Evolutionary conservation across 2,888 invertebrate genomes (phyloP).

Genomic region (Tenthredo mesomela): DNA sequence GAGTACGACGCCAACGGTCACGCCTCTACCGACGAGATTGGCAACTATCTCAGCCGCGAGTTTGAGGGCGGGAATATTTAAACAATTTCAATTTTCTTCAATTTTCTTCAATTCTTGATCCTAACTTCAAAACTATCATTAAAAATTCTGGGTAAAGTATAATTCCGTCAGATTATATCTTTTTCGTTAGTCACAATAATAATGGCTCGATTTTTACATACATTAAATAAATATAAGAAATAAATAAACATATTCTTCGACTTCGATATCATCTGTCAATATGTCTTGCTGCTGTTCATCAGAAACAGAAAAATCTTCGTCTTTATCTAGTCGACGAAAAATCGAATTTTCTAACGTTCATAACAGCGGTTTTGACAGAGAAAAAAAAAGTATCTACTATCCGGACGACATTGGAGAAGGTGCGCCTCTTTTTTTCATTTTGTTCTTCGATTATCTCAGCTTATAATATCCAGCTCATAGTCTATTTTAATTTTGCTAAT

Average conservation of each 20-base stretch:
- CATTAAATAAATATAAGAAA: neutral
- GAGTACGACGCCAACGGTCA: slow-evolving; percentile 7
- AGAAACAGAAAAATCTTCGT: neutral
- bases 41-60: neutral
- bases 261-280: neutral
- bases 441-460: neutral
- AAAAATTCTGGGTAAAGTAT: neutral
- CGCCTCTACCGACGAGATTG: neutral
- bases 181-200: neutral
- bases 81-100: slow-evolving; percentile 4
- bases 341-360: slow-evolving; percentile 38
- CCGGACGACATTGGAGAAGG: slow-evolving; percentile 30
- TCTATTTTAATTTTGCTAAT: neutral
- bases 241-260: neutral
- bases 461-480: neutral
- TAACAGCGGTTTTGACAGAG: slow-evolving; percentile 44
- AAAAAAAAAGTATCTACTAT: slow-evolving; percentile 30
- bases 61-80: slow-evolving; percentile 4
- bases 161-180: neutral
- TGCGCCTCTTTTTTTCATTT: neutral
- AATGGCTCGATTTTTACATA: neutral
- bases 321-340: neutral
- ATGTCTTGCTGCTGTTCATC: slow-evolving; percentile 45
- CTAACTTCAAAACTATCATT: neutral
- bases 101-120: neutral